phyloP scores from a whole-genome alignment of 2,888 invertebrate species.

The Oscheius sp. region DNA sequence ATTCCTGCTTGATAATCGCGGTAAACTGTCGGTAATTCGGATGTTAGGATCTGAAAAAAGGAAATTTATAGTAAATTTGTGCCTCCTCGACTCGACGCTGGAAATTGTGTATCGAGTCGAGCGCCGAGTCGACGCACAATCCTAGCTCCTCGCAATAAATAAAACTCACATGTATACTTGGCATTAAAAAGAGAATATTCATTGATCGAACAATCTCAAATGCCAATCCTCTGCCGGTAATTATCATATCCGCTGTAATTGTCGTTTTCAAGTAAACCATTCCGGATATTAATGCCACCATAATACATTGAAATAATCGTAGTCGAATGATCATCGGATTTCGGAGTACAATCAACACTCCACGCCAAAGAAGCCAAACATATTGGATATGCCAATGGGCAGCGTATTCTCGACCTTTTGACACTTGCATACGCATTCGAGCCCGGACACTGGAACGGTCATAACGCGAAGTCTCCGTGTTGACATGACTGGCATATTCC shows the following conservation, averaged over 20 bases:
- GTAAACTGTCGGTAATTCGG: constrained; percentile 88
- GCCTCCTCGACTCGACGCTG: too few species aligned
- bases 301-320: constrained; percentile 84
- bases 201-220: constrained; percentile 91
- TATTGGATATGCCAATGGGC: constrained; percentile 90
- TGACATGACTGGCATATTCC: neutral
- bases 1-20: constrained; percentile 90
- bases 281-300: constrained; percentile 86
- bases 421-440: constrained; percentile 12
- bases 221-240: constrained; percentile 90
- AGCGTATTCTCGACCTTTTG: constrained; percentile 78
- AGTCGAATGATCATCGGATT: constrained; percentile 91
- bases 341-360: constrained; percentile 88
- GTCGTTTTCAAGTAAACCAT: constrained; percentile 86
- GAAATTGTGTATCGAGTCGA: too few species aligned
- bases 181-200: constrained; percentile 92
- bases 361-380: constrained; percentile 88
- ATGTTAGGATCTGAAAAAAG: constrained; percentile 83
- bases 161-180: constrained; percentile 87
- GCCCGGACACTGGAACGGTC: constrained; percentile 10
- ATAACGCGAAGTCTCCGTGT: neutral
- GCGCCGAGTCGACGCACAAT: neutral
- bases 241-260: constrained; percentile 86
- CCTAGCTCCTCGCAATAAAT: too few species aligned
- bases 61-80: too few species aligned